Conservation (phyloP, 1,140 invertebrate genomes). For the Bombus fervidus region DNA sequence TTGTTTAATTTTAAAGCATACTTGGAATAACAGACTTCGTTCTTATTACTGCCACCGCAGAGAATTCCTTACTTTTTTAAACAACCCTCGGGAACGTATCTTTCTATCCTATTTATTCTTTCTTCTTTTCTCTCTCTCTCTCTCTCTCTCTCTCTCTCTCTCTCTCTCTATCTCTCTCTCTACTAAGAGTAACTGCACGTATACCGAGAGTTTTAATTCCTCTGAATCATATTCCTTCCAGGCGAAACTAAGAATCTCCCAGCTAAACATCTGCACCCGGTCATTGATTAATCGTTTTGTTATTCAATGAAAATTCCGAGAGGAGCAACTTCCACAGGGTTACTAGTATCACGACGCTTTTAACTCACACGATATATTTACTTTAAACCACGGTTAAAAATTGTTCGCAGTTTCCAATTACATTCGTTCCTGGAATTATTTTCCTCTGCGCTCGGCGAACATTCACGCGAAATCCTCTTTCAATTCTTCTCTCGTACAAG, state of each 20-base stretch:
- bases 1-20: not conserved
- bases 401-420: not conserved
- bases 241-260: not conserved
- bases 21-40: not conserved
- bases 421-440: not conserved
- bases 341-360: too few species aligned
- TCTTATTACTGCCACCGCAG: conserved; percentile 3
- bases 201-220: not conserved
- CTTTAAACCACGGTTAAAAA: not conserved
- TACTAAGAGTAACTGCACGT: not conserved
- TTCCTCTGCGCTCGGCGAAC: not conserved
- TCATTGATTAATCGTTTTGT: not conserved
- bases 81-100: not conserved
- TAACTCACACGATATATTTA: not conserved
- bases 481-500: not conserved
- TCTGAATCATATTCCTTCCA: conserved; percentile 6
- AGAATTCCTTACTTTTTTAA: conserved; percentile 19
- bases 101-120: not conserved
- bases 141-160: too few species aligned
- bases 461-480: not conserved
- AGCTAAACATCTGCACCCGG: not conserved
- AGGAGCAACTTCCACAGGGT: not conserved
- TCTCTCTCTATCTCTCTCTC: not conserved
- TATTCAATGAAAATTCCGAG: not conserved
- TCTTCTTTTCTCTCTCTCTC: not conserved